Evolutionary conservation across 2,888 invertebrate genomes (phyloP).

Genomic region (Melangyna quadrimaculata): DNA sequence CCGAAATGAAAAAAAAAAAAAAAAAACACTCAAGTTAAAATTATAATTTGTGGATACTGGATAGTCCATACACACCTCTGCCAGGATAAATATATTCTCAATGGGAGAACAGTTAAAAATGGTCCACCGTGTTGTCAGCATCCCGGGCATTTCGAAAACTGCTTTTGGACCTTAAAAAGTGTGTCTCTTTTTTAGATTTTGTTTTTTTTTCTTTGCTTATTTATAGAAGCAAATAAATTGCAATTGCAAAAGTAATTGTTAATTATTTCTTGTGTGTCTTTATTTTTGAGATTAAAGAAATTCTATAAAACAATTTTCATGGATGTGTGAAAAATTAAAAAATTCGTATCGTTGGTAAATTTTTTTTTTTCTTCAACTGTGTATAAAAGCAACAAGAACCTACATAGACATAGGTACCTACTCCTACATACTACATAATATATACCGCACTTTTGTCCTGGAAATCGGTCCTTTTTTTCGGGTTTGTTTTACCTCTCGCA

Average conservation of each 20-base stretch:
- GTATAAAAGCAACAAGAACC: conserved; percentile 57
- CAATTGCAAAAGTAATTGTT: neutral
- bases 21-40: neutral
- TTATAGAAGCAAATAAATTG: neutral
- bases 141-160: conserved; percentile 75
- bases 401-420: conserved; percentile 2
- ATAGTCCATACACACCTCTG: conserved; percentile 20
- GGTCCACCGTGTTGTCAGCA: conserved; percentile 80
- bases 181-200: conserved; percentile 39
- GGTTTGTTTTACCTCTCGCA: neutral
- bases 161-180: conserved; percentile 58
- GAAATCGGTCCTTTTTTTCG: conserved; percentile 20
- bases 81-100: conserved; percentile 30
- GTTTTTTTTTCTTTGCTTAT: conserved; percentile 27
- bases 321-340: neutral
- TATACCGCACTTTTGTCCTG: neutral
- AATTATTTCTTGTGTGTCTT: neutral
- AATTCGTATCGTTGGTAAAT: neutral
- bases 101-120: conserved; percentile 78
- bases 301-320: neutral
- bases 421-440: too few relatives aligned
- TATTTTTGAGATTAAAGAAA: neutral
- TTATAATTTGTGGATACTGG: conserved; percentile 2
- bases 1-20: too few relatives aligned
- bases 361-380: neutral